Base-by-base conservation (phyloP, 2,888 invertebrate genomes). In the Geotrupes spiniger region DNA sequence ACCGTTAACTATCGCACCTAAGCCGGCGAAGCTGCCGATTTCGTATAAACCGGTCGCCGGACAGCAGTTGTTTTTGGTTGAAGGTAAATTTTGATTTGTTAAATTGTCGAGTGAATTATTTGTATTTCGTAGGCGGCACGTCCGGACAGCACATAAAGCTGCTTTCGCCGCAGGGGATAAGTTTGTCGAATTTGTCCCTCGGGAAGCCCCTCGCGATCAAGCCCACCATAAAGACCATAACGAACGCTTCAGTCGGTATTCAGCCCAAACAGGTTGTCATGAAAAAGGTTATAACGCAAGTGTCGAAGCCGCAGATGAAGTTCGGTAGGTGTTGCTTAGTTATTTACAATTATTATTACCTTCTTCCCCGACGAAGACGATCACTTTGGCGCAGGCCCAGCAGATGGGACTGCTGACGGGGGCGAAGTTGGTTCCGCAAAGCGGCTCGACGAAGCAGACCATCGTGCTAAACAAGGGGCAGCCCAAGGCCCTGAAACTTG, bases 361-460 rank as follows among this genome's bases (percentile, higher is more conserved):
- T n/a, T n/a, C n/a, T n/a, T n/a, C 68, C 43, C 71, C 76, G 1
- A 71, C 81, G 4, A 84, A 83, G 69, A 81, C 83, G 1, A 79
- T 84, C 37, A 82, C 83, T 8, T 69, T 84, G 41, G 79, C 81
- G 28, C 82, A 83, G 63, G 83, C 83, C 1, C 79, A 81, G 57
- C 80, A 82, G 62, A 78, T 82, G 78, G 82, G 82, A 14, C 65
- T 82, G 17, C 58, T 81, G 12, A 64, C 75, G 5, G 65, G 74
- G 4, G 74, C 74, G 36, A 78, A 80, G 61, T 72, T 79, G 21
- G 51, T 80, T 39, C 47, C 79, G 14, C 68, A 76, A 25, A 72
- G 76, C 5, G 66, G 36, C 2, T 4, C 71, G 2, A 55, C 62
- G 0, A 79, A 78, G 52, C 75, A 76, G 54, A 73, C 73, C 2